phyloP scores from a whole-genome alignment of 2,797 vertebrate species.

The Argentina silus region DNA sequence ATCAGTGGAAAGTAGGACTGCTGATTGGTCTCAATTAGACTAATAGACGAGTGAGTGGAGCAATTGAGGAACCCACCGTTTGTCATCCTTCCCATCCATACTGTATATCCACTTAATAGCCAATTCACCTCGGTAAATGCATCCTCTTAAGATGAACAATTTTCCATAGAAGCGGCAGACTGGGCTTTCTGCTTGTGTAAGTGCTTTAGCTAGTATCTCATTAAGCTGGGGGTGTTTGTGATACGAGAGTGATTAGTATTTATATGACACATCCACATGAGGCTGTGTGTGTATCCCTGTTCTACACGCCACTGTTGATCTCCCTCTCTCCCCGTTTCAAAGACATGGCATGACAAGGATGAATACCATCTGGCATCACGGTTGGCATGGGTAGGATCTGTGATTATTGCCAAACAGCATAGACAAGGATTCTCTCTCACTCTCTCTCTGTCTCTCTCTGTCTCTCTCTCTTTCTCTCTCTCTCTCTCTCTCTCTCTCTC shows the following conservation, averaged over 20 bases:
- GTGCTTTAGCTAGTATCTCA: slow-evolving; percentile 63
- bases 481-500: background rate
- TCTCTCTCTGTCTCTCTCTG: slow-evolving; percentile 27
- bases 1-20: too few species aligned
- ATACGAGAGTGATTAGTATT: slow-evolving; percentile 71
- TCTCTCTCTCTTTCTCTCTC: background rate
- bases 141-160: slow-evolving; percentile 44
- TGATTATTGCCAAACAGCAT: slow-evolving; percentile 70
- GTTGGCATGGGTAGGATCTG: slow-evolving; percentile 63
- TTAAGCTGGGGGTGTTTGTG: slow-evolving; percentile 65
- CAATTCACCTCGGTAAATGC: too few species aligned
- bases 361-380: slow-evolving; percentile 74
- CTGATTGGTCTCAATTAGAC: too few species aligned
- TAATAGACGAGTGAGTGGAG: too few species aligned
- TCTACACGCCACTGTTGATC: slow-evolving; percentile 64
- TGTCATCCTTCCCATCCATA: too few species aligned
- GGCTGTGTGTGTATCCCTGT: slow-evolving; percentile 56
- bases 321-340: slow-evolving; percentile 63
- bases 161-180: slow-evolving; percentile 48
- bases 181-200: slow-evolving; percentile 52
- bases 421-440: slow-evolving; percentile 55
- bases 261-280: slow-evolving; percentile 75
- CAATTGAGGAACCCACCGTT: too few species aligned
- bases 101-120: too few species aligned
- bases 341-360: slow-evolving; percentile 65